Conservation (phyloP, 2,888 invertebrate genomes). For the Furcula furcula region DNA sequence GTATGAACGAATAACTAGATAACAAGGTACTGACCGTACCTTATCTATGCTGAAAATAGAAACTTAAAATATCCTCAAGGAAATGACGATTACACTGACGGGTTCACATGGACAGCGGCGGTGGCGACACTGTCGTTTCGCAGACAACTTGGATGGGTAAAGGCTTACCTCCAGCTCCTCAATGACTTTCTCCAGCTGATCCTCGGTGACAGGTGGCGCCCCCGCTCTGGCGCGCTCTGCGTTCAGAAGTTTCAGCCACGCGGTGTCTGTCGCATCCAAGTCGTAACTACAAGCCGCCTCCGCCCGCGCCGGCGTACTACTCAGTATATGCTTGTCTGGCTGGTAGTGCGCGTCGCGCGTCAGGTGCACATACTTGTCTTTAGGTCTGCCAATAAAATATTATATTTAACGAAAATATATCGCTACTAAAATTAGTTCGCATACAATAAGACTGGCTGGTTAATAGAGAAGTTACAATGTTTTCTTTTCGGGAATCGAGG, state of each 20-base stretch:
- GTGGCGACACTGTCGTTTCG: no score
- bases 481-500: no score
- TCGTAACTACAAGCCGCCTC: slow-evolving; percentile 98
- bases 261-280: slow-evolving; percentile 94
- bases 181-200: slow-evolving; percentile 94
- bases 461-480: no score
- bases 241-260: slow-evolving; percentile 94
- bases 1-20: no score
- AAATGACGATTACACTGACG: no score
- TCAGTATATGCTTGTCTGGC: slow-evolving; percentile 91
- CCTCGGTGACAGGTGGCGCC: slow-evolving; percentile 88
- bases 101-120: no score
- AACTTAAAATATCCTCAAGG: no score
- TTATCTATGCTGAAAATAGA: no score
- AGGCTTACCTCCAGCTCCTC: slow-evolving; percentile 91
- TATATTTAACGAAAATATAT: not conserved
- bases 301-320: slow-evolving; percentile 91
- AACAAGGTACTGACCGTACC: no score
- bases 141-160: no score
- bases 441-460: no score
- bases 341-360: slow-evolving; percentile 93
- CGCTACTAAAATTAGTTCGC: not conserved
- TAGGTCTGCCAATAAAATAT: slow-evolving; percentile 84
- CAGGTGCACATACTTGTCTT: slow-evolving; percentile 95
- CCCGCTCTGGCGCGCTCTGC: slow-evolving; percentile 92